Percentiles rank a stretch among this genome's conserved stretches.
phyloP scores from a whole-genome alignment of 2,888 invertebrate species.

The Lycophotia porphyrea region DNA sequence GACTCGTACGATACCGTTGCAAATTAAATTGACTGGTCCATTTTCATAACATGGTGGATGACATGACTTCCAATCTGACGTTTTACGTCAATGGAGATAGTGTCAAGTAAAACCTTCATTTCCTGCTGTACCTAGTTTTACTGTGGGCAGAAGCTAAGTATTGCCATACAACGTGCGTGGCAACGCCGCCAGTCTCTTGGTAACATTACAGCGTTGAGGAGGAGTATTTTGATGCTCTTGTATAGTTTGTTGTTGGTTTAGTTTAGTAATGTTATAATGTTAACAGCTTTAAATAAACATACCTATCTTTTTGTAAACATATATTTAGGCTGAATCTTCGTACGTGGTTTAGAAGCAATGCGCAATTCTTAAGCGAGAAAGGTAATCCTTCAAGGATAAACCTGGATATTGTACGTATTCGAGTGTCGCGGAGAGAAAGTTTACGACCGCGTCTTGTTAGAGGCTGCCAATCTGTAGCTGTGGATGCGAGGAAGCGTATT shows the following conservation, averaged over 20 bases:
- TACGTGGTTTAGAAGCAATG: background rate
- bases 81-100: background rate
- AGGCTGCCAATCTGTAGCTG: constrained; percentile 50
- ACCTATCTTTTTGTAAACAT: background rate
- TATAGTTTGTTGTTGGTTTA: background rate
- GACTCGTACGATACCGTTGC: background rate
- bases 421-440: constrained; percentile 8
- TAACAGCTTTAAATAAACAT: background rate
- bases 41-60: background rate
- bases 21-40: background rate
- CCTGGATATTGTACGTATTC: background rate
- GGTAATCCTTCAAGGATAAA: constrained; percentile 13
- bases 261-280: background rate
- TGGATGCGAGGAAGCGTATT: constrained; percentile 29
- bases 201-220: too few relatives aligned
- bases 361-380: background rate
- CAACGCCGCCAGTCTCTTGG: too few relatives aligned
- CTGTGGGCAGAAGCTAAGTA: background rate
- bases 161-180: too few relatives aligned
- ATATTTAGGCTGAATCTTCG: background rate
- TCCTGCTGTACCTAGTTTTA: background rate
- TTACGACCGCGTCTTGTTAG: constrained; percentile 55
- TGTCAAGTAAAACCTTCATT: background rate
- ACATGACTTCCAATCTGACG: constrained; percentile 11
- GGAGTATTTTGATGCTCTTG: too few relatives aligned